Conservation (phyloP, 2,797 vertebrate species). For the Sylvilagus floridanus region DNA sequence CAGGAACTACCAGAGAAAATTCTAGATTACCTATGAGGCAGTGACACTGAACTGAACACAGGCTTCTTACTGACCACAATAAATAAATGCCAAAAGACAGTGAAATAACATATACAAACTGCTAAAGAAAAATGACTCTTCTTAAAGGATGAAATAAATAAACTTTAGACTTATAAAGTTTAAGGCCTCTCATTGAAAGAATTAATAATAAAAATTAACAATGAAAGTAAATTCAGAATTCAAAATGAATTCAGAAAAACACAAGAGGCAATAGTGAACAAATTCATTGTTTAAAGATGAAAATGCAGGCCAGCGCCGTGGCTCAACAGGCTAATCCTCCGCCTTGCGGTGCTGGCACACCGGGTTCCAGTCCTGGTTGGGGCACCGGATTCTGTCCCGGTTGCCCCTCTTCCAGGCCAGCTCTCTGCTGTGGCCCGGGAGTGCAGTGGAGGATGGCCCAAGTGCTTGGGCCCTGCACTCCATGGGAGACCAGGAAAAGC, state of each 20-base stretch:
- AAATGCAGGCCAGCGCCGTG: too few relatives aligned
- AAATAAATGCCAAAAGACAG: neutral
- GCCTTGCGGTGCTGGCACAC: too few relatives aligned
- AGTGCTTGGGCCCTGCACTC: too few relatives aligned
- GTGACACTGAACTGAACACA: neutral
- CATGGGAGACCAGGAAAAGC: too few relatives aligned
- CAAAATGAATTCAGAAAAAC: constrained; percentile 1
- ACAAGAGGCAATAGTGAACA: neutral
- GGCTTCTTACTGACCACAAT: neutral
- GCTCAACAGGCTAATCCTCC: too few relatives aligned
- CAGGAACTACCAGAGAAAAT: neutral
- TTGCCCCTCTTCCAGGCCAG: too few relatives aligned
- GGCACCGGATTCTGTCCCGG: too few relatives aligned
- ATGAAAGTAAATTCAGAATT: neutral
- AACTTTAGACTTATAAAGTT: neutral
- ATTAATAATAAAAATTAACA: constrained; percentile 33
- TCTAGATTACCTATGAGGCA: neutral
- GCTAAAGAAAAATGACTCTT: neutral
- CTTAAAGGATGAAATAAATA: neutral
- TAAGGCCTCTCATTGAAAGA: neutral
- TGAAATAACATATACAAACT: neutral
- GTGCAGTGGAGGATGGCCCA: too few relatives aligned
- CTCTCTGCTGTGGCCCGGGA: too few relatives aligned
- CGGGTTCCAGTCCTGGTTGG: too few relatives aligned
- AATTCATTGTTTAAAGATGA: neutral